These are phyloP conservation scores for Anthoptus insignis DNA, from an alignment of 2,888 invertebrate genomes.

Conservation along the genomic window DNA sequence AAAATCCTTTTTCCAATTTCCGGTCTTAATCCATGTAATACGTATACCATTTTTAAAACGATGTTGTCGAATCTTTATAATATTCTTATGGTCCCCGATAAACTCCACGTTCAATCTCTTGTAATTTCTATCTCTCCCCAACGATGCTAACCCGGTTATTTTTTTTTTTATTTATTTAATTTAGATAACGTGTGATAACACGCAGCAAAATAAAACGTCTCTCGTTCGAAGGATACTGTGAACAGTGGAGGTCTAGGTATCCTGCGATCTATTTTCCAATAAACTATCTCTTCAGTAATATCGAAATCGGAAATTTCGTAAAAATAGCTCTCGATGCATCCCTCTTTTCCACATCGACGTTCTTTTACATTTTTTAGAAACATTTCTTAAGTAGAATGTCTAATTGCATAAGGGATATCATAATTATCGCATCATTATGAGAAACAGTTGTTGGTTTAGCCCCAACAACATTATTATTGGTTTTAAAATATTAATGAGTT, in stretches of 20 bases:
- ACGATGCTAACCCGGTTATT: neutral
- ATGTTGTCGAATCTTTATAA: neutral
- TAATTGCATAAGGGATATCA: no score
- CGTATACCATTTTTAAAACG: constrained; percentile 6
- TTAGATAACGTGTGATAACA: neutral
- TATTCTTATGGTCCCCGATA: neutral
- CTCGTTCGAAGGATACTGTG: neutral
- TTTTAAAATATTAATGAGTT: constrained; percentile 6
- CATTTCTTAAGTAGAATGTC: no score
- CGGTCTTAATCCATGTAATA: neutral
- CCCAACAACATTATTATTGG: neutral
- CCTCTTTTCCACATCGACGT: neutral
- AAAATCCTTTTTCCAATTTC: no score
- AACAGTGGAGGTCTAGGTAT: neutral
- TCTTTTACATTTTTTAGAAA: no score
- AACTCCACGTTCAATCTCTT: constrained; percentile 1
- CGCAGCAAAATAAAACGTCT: neutral
- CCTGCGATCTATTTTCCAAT: neutral
- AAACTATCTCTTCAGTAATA: neutral
- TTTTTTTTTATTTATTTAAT: neutral
- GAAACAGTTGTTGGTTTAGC: neutral
- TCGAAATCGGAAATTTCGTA: neutral
- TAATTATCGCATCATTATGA: neutral
- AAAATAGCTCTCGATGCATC: neutral
- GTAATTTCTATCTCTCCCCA: constrained; percentile 1